Evolutionary conservation across 1,140 invertebrate genomes (phyloP).

Genomic region (Trichonephila clavata): DNA sequence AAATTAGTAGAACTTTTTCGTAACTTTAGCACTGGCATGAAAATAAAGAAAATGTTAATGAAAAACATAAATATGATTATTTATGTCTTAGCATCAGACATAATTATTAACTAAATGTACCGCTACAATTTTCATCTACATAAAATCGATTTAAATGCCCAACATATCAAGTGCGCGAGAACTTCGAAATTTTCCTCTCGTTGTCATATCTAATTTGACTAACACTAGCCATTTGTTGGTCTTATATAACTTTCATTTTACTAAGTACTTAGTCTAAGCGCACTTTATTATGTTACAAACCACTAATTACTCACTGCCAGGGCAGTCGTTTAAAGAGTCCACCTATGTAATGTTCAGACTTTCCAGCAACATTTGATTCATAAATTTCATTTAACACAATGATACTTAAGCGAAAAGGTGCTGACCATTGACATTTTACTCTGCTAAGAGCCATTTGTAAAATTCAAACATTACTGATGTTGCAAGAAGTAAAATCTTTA

Average conservation of each 20-base stretch:
- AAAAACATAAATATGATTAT: neutral
- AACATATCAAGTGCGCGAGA: neutral
- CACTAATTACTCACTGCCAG: neutral
- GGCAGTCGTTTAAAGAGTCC: neutral
- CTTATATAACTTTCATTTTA: conserved; percentile 48
- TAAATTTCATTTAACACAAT: neutral
- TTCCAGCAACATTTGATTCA: neutral
- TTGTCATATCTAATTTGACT: conserved; percentile 41
- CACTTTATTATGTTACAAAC: conserved; percentile 6
- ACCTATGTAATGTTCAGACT: neutral
- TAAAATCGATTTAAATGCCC: conserved; percentile 31
- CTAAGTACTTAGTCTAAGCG: conserved; percentile 29
- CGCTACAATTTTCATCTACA: neutral
- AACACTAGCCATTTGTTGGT: conserved; percentile 29
- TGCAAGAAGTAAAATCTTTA: too few relatives aligned
- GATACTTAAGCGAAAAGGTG: too few relatives aligned
- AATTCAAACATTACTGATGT: too few relatives aligned
- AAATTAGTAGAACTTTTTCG: too few relatives aligned
- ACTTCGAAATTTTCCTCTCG: neutral
- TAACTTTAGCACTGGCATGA: too few relatives aligned
- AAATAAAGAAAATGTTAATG: too few relatives aligned
- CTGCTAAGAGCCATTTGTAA: too few relatives aligned
- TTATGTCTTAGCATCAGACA: neutral
- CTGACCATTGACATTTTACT: too few relatives aligned
- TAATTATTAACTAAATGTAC: neutral